Base-by-base conservation (phyloP, 2,113 vertebrate species). In the Psittacara wagleri region DNA sequence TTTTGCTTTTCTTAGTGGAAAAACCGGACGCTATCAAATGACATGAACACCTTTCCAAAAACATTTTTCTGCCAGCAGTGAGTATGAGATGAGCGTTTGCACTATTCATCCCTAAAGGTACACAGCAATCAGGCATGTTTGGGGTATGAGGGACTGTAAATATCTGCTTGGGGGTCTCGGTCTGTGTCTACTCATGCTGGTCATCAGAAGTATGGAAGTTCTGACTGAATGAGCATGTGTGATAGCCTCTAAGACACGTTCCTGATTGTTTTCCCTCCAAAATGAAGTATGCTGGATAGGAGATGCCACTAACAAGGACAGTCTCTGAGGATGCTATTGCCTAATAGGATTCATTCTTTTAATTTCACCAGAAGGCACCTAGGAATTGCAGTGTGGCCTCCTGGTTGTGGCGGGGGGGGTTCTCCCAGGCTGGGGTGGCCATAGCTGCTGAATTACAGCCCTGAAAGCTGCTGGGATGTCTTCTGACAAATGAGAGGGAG, bases 1-100 rank as follows among this genome's bases (percentile, higher is more conserved):
- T 70, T 93, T 94, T 92, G 80, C 86, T 94, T 95, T 82, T 61
- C 91, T 92, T 86, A 92, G 83, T 91, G 94, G 94, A 92, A 95
- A 94, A 95, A 86, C 35, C 84, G 95, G 95, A 88, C 69, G 28
- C 61, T 94, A 91, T 91, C 86, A 78, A 84, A 82, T 86, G 80
- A 81, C 88, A 55, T 6, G 20, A 74, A 13, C 22, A 20, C 64
- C 68, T 81, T 91, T 95, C 79, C 75, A 55, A 92, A 96, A 90
- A 48, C 59, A 41, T 83, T 90, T 92, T 88, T 57, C 94, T 94
- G 83, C 77, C 73, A 86, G 80, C 80, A 75, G 55, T 19, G 76
- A 77, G 76, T 39, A 74, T 87, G 57, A 90, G 51, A 59, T 51
- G 46, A 86, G 35, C 3, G 0, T 94, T 94, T 72, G 74, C 64